A percentile compares a stretch with the other conserved stretches of the same genome.
These are phyloP conservation scores for Machaerirhynchus nigripectus DNA, from an alignment of 2,113 vertebrate genomes.

Conservation along the genomic window DNA sequence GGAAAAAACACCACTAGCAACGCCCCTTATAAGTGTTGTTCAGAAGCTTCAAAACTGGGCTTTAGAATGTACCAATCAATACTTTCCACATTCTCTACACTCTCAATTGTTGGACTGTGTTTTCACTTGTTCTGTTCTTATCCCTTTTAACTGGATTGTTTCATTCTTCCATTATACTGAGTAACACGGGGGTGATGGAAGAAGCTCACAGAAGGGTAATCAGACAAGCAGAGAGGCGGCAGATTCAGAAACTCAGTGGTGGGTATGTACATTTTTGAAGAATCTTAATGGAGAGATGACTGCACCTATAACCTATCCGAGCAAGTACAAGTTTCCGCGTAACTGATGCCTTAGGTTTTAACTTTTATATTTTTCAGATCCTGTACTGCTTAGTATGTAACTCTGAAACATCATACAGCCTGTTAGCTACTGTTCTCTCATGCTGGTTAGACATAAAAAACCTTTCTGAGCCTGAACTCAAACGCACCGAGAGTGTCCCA, in stretches of 20 bases:
- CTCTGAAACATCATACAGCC: too few relatives aligned
- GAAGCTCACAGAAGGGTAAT: background rate
- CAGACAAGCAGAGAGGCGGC: background rate
- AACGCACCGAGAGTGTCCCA: too few relatives aligned
- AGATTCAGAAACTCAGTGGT: background rate
- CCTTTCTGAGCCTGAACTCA: too few relatives aligned
- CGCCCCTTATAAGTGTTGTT: background rate
- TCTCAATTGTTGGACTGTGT: background rate
- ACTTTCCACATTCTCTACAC: background rate
- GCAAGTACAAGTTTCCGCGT: background rate
- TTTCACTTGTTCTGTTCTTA: background rate
- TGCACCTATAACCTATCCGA: background rate
- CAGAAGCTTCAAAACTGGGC: background rate
- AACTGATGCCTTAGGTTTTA: background rate
- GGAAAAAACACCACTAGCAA: background rate
- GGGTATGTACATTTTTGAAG: background rate
- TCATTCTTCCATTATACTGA: background rate
- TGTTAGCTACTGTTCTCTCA: too few relatives aligned
- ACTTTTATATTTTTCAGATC: too few relatives aligned
- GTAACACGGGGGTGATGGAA: background rate
- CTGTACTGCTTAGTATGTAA: too few relatives aligned
- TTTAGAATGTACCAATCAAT: background rate
- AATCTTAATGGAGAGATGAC: background rate
- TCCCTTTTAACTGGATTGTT: background rate
- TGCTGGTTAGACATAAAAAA: too few relatives aligned